phyloP scores from a whole-genome alignment of 2,113 vertebrate genomes.

The Anhinga anhinga region DNA sequence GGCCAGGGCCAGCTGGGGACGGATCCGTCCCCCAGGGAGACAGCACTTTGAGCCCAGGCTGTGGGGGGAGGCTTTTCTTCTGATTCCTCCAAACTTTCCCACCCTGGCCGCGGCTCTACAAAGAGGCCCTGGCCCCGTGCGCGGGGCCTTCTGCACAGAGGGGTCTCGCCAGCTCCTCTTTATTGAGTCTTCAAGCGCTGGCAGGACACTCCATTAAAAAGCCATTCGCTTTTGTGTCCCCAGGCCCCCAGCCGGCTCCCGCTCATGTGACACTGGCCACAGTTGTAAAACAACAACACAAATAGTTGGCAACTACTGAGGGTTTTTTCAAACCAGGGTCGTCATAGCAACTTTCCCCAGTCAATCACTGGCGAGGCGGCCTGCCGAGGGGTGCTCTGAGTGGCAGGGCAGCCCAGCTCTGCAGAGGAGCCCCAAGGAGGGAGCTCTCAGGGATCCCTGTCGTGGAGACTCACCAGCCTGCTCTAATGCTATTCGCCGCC shows the following conservation, averaged over 20 bases:
- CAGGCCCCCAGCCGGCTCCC: constrained; percentile 82
- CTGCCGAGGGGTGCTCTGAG: constrained; percentile 27
- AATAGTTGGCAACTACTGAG: constrained; percentile 78
- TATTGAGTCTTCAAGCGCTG: constrained; percentile 81
- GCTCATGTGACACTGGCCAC: constrained; percentile 80
- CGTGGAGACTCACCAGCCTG: not conserved
- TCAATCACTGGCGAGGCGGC: constrained; percentile 67
- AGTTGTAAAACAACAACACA: constrained; percentile 82
- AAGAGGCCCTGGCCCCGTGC: constrained; percentile 68
- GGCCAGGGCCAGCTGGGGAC: not conserved
- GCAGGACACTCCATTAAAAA: constrained; percentile 86
- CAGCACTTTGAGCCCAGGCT: not conserved
- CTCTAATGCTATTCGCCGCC: not conserved
- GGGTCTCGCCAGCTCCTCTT: constrained; percentile 73
- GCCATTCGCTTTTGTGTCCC: constrained; percentile 80
- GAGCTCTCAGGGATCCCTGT: not conserved
- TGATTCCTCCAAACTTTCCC: constrained; percentile 64
- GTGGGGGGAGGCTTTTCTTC: constrained; percentile 1
- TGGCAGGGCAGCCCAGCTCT: not conserved
- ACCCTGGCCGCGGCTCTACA: constrained; percentile 64
- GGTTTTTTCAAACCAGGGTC: constrained; percentile 76
- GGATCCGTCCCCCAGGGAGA: not conserved
- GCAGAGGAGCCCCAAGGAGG: not conserved
- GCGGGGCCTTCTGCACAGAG: constrained; percentile 64
- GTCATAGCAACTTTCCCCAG: constrained; percentile 79